A percentile compares a stretch with the other conserved stretches of the same genome.
phyloP scores from a whole-genome alignment of 2,888 invertebrate genomes.

The Drosophila helvetica region DNA sequence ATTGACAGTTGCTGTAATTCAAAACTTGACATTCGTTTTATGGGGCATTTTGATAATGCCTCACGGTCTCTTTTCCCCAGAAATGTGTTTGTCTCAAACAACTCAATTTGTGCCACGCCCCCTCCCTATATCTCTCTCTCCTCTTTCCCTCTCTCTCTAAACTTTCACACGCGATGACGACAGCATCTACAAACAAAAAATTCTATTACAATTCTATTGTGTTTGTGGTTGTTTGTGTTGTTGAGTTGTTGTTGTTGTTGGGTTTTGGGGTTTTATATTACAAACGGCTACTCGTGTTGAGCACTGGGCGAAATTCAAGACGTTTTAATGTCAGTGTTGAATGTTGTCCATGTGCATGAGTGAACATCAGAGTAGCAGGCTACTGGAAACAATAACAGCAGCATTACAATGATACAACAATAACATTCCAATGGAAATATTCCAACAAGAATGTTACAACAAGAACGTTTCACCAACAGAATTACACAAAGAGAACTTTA shows the following conservation, averaged over 20 bases:
- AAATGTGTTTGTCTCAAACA: neutral
- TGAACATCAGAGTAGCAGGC: constrained; percentile 63
- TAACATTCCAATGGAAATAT: constrained; percentile 21
- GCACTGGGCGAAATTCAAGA: constrained; percentile 76
- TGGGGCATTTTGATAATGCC: constrained; percentile 60
- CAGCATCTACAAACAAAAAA: constrained; percentile 35
- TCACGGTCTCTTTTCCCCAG: neutral
- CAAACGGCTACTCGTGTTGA: constrained; percentile 73
- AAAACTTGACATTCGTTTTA: constrained; percentile 62
- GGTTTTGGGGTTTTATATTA: constrained; percentile 70
- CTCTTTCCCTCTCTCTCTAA: constrained; percentile 16
- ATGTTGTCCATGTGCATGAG: constrained; percentile 77
- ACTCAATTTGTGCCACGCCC: neutral
- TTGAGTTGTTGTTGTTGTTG: constrained; percentile 13
- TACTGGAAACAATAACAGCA: constrained; percentile 31
- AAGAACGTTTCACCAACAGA: too few relatives aligned
- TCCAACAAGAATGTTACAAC: too few relatives aligned
- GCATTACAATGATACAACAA: constrained; percentile 27
- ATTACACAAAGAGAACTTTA: too few relatives aligned
- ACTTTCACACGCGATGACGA: constrained; percentile 67
- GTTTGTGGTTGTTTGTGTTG: constrained; percentile 1
- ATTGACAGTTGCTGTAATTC: constrained; percentile 72
- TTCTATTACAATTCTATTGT: constrained; percentile 36
- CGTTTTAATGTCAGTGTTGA: constrained; percentile 70
- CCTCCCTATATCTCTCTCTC: constrained; percentile 35